Base-by-base conservation (phyloP, 2,113 vertebrate species). In the Pluvialis apricaria region DNA sequence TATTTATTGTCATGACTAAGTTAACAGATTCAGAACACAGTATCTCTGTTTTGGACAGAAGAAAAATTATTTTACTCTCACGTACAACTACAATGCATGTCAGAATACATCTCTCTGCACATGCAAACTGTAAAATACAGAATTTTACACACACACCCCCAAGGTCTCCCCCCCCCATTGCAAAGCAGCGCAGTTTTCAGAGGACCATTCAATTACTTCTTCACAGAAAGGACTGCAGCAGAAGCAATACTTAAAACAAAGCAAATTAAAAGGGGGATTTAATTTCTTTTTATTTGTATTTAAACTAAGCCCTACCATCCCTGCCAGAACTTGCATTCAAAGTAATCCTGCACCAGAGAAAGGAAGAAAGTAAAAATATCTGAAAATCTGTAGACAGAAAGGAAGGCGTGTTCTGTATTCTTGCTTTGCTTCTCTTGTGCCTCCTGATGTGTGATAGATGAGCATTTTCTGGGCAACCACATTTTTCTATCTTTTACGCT, bases 1-100 rank as follows among this genome's bases (percentile, higher is more conserved):
- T 96, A 96, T 97, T 96, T 96, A 95, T 97, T 97, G 96, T 96
- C 91, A 73, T 88, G 79, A 83, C 84, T 91, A 92, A 97, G 81
- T 97, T 97, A 91, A 76, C 58, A 68, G 89, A 92, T 95, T 91
- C 76, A 90, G 95, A 97, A 97, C 95, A 95, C 96, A 95, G 91
- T 38, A 97, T 31, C 94, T 90, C 94, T 97, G 94, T 95, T 95
- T 76, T 82, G 32, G 75, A 91, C 60, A 96, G 93, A 93, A 73
- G 93, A 86, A 97, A 97, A 94, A 96, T 94, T 93, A 96, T 92
- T 91, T 96, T 94, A 94, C 75, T 95, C 78, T 88, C 95, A 94
- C 86, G 18, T 94, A 95, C 76, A 83, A 85, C 72, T 82, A 80
- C 86, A 96, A 94, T 94, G 90, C 91, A 84, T 91, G 70, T 88